Base-by-base conservation (phyloP, 2,797 vertebrate species). In the Echiichthys vipera region DNA sequence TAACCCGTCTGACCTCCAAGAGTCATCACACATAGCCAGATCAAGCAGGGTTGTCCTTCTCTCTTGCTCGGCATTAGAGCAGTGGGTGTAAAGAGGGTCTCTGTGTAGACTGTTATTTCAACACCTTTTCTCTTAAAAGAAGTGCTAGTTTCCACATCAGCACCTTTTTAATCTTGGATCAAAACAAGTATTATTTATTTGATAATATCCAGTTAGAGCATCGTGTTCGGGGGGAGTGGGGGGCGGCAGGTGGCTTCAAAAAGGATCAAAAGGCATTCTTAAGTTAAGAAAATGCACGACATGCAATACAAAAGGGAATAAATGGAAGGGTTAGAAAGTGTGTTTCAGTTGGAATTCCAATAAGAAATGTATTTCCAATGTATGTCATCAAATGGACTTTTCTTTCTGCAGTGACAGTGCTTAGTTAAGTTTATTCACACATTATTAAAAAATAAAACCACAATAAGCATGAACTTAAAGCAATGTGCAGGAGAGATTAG, bases 1-100 rank as follows among this genome's bases (percentile, higher is more conserved):
- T 96, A 96, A 95, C 94, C 95, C 9, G 8, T 77, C 83, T 89
- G 93, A 95, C 94, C 95, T 93, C 89, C 45, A 92, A 84, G 93
- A 94, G 91, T 93, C 89, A 94, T 93, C 78, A 92, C 92, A 90
- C 89, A 89, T 88, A 89, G 84, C 83, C 84, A 88, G 89, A 94
- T 93, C 92, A 91, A 88, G 87, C 84, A 13, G 69, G 78, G 85
- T 76, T 90, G 88, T 88, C 92, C 88, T 71, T 64, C 84, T 76
- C 78, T 84, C 81, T 90, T 86, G 80, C 86, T 90, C 70, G 42
- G 82, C 87, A 87, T 91, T 89, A 86, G 81, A 92, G 80, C 81
- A 73, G 84, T 51, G 65, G 67, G 80, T 89, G 90, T 88, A 84
- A 91, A 91, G 84, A 86, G 84, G 77, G 65, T 25, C 68, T 74